Base-by-base conservation (phyloP, 2,888 invertebrate species). In the Drosophila nr. perissopoda region DNA sequence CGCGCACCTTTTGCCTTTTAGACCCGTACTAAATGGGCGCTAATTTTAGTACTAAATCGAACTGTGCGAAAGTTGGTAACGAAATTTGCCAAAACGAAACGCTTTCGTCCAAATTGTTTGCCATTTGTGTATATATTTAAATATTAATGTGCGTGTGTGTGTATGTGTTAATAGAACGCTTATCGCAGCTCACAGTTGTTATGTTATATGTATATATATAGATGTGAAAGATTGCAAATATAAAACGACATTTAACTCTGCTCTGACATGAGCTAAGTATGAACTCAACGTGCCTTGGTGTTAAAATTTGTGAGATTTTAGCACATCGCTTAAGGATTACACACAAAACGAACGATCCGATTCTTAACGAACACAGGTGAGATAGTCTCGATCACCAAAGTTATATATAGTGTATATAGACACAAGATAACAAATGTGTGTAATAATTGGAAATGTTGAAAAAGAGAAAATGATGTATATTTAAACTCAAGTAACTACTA, bases 291-390 rank as follows among this genome's bases (percentile, higher is more conserved):
- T 79, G 72, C 72, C 72, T 80, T 71, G 61, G 71, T 78, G 80
- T 74, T 73, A 57, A 71, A 79, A 83, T 73, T 57, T 34, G n/a
- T 46, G 42, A 36, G 56, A 46, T 79, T 83, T 83, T 85, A 77
- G 76, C 82, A 74, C 74, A 76, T 63, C 57, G 53, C 72, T 60
- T 60, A 82, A 73, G 82, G 82, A 76, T 70, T 68, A 69, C 56
- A 75, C 69, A 70, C 27, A 62, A 57, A 74, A 82, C 81, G 69
- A 81, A 74, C 69, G 53, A 72, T 53, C 59, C 72, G 83, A 79
- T 83, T 79, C 77, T 70, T 61, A 79, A 84, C 82, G 82, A 84
- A 64, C 68, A 76, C 85, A 83, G 85, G 85, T 83, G 68, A 76
- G 82, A 46, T 53, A 7, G 33, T 36, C 16, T 8, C 29, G 29